Evolutionary conservation across 2,113 vertebrate genomes (phyloP), one percentile per base, ranked within the genome.

Genomic region (Leptocoma aspasia): DNA sequence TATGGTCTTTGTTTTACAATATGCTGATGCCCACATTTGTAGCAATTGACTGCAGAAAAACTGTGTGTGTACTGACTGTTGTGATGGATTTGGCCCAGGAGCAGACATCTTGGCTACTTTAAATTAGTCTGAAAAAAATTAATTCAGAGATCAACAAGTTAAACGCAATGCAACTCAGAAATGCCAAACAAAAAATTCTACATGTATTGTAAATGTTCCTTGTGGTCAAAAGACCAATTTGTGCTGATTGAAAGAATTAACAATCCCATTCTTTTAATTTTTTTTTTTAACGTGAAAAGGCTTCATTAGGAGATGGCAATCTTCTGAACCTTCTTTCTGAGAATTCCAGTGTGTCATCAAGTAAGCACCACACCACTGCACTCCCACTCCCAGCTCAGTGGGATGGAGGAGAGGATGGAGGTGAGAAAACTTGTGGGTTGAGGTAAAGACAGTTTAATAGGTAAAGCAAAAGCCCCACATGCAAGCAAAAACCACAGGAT

Each of bases 1-100:
- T 94, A 84, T 13, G 84, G 73, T 89, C 76, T 93, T 94, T 85
- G 86, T 75, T 77, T 82, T 72, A 57, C 26, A 31, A 72, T 79
- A 61, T 2, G 26, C 84, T 72, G 82, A 72, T 82, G 45, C 19
- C 18, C 20, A 27, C 59, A 19, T 54, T 92, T 59, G 28, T 63
- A 81, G 76, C 76, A 66, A 57, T 42, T 54, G 78, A 76, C 84
- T 92, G 69, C 26, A 50, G 41, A 27, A 89, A 56, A 72, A 61
- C 44, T 39, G 33, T 71, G 37, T 45, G 17, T 66, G 49, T 61
- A 16, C 64, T 94, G 50, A 78, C 47, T 56, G 19, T 91, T 94
- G 86, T 4, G 4, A 31, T 90, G 71, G 75, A 93, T 86, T 5
- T 6, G 69, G 31, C 79, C 91, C 79, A 73, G 72, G 45, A 89